Conservation (phyloP, 2,797 vertebrate genomes). For the Fistularia tabacaria region DNA sequence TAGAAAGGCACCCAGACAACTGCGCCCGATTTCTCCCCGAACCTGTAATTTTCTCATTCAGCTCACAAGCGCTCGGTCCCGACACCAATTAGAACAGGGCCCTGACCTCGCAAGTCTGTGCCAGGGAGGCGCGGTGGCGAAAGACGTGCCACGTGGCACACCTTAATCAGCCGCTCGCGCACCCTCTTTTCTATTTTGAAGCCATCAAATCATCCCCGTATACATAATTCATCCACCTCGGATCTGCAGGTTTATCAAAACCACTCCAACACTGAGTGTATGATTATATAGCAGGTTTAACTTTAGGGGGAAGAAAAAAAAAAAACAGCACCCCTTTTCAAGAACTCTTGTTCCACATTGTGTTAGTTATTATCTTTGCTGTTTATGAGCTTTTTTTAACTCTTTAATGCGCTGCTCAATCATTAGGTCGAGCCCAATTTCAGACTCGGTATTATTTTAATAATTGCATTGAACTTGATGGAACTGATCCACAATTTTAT, state of each 20-base stretch:
- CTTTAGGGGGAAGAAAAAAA: constrained; percentile 30
- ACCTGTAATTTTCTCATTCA: constrained; percentile 84
- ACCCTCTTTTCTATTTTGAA: constrained; percentile 65
- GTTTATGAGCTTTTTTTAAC: not conserved
- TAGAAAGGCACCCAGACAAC: constrained; percentile 57
- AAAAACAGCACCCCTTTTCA: constrained; percentile 11
- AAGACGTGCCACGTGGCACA: constrained; percentile 47
- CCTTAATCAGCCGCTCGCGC: constrained; percentile 71
- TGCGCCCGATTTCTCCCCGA: constrained; percentile 73
- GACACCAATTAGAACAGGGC: constrained; percentile 77
- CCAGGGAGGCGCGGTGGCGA: constrained; percentile 43
- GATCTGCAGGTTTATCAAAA: constrained; percentile 72
- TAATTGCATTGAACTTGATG: too few relatives aligned
- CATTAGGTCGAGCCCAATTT: too few relatives aligned
- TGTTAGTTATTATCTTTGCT: constrained; percentile 13
- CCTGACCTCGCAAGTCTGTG: constrained; percentile 71
- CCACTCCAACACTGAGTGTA: constrained; percentile 67
- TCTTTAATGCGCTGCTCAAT: too few relatives aligned
- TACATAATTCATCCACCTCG: constrained; percentile 81
- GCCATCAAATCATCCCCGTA: constrained; percentile 76
- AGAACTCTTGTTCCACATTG: constrained; percentile 36
- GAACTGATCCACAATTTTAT: too few relatives aligned
- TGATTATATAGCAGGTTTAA: constrained; percentile 70
- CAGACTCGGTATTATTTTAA: too few relatives aligned
- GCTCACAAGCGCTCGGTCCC: constrained; percentile 70